Conservation (phyloP, 2,888 invertebrate species). For the Apotomis betuletana region DNA sequence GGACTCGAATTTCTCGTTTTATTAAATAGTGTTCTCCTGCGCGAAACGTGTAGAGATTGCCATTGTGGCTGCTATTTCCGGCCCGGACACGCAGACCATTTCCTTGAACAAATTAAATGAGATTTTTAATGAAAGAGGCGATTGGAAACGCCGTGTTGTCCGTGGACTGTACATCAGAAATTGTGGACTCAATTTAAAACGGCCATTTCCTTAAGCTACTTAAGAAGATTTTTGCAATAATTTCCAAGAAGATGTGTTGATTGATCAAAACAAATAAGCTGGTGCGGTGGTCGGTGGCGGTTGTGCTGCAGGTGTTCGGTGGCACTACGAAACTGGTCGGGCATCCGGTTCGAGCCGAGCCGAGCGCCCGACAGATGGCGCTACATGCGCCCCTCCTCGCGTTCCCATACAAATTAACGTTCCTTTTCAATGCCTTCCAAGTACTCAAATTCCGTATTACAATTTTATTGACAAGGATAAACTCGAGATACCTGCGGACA, state of each 20-base stretch:
- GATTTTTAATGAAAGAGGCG: conserved; percentile 32
- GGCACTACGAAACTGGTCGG: conserved; percentile 78
- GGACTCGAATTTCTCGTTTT: conserved; percentile 25
- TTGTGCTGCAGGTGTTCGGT: conserved; percentile 73
- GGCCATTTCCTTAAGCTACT: neutral
- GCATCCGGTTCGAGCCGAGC: conserved; percentile 72
- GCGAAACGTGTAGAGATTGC: conserved; percentile 32
- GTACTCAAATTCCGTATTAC: conserved; percentile 6
- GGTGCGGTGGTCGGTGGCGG: conserved; percentile 44
- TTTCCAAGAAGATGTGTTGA: conserved; percentile 38
- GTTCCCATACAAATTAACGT: conserved; percentile 33
- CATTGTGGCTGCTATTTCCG: conserved; percentile 38
- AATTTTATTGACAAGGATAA: too few relatives aligned
- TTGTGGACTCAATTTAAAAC: neutral
- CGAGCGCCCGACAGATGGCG: conserved; percentile 74
- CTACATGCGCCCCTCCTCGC: conserved; percentile 50
- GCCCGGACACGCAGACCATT: conserved; percentile 33
- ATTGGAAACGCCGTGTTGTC: conserved; percentile 15
- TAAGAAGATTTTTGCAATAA: neutral
- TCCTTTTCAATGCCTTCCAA: conserved; percentile 28
- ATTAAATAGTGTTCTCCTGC: conserved; percentile 26
- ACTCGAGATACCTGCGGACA: too few relatives aligned
- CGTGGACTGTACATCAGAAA: neutral
- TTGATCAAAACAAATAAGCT: conserved; percentile 45
- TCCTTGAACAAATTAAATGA: conserved; percentile 38